Percentiles rank a stretch among this genome's conserved stretches.
phyloP scores from a whole-genome alignment of 2,888 invertebrate species.

The Papilio elwesi region DNA sequence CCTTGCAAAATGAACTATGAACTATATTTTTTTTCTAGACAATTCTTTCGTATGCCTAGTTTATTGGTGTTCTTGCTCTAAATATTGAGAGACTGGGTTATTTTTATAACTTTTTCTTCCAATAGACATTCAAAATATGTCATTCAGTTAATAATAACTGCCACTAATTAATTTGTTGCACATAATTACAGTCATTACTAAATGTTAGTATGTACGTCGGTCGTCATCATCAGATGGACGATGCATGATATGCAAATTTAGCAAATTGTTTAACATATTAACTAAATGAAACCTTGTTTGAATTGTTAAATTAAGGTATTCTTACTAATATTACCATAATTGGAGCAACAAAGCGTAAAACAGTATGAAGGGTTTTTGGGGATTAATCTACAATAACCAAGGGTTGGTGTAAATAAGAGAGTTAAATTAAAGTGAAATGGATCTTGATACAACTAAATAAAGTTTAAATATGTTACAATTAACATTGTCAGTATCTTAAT shows the following conservation, averaged over 20 bases:
- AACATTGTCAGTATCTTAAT: background rate
- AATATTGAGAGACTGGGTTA: too few species aligned
- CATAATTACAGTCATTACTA: too few species aligned
- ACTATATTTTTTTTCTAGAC: too few species aligned
- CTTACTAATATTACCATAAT: constrained; percentile 70
- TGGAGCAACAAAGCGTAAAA: constrained; percentile 67
- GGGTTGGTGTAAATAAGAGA: constrained; percentile 23
- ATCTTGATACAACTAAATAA: constrained; percentile 12
- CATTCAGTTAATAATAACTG: too few species aligned
- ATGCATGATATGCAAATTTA: constrained; percentile 4
- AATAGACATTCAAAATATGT: too few species aligned
- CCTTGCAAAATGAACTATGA: too few species aligned
- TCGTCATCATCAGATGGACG: background rate
- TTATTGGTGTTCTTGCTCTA: too few species aligned
- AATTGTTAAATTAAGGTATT: constrained; percentile 64
- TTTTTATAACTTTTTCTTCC: too few species aligned
- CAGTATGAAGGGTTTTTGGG: constrained; percentile 46
- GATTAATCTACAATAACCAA: constrained; percentile 42
- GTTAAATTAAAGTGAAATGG: background rate
- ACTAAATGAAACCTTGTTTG: constrained; percentile 9
- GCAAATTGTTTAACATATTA: constrained; percentile 22
- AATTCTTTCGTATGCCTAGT: too few species aligned
- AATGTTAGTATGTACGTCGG: too few species aligned
- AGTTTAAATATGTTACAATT: background rate
- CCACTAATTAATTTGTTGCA: too few species aligned